Base-by-base conservation (phyloP, 1,140 invertebrate species). In the Scaptomyza montana region DNA sequence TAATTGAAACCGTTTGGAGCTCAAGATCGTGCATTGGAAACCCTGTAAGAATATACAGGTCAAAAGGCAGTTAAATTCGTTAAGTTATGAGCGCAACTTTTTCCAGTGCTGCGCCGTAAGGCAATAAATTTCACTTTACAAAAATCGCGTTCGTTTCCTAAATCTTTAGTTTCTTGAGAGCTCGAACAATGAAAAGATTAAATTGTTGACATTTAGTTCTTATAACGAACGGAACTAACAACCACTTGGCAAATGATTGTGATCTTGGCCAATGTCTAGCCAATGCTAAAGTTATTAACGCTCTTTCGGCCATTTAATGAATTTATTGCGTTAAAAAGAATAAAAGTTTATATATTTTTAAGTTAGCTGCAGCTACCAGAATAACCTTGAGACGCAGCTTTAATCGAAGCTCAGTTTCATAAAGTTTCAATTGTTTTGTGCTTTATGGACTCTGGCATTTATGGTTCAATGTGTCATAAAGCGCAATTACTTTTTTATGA, bases 271-370 rank as follows among this genome's bases (percentile, higher is more conserved):
- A 43, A 45, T 49, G 63, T 47, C 47, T 45, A 45, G 59, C 64
- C 78, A 87, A 79, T 87, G 82, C 46, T 74, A 74, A 54, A 89
- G 45, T 46, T 28, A 71, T 77, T 89, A 74, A 28, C 72, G 49
- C 45, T 49, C 50, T 54, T 57, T 81, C 36, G 45, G 43, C 56
- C 50, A 75, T 65, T 69, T 63, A 62, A 50, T 41, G 16, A 8
- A 57, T 67, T 28, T 12, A 39, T 51, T 59, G 54, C 41, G 28
- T 21, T 16, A 50, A 45, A 6, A 33, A 33, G 30, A 33, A 33
- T 33, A 6, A 33, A 33, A 33, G 30, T 33, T 33, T 25, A 25
- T 25, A 21, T 21, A 21, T 21, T 21, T 21, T 21, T 21, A 21
- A 21, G 21, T 21, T n/a, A n/a, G n/a, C n/a, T 16, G 16, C 16